Evolutionary conservation across 2,888 invertebrate species (phyloP).

Genomic region (Pedicia rivosa): DNA sequence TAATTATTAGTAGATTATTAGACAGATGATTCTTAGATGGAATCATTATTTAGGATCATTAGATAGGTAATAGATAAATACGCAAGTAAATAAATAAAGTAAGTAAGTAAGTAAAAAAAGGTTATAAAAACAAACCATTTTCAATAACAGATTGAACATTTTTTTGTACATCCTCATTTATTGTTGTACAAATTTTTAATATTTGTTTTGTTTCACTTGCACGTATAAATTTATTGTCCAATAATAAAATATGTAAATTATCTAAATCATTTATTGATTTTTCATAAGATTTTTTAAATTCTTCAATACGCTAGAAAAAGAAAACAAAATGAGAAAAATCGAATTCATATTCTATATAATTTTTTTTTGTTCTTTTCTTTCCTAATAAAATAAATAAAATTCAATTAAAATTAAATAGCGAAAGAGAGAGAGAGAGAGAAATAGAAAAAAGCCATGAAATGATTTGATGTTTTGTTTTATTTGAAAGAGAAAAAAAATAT

Average conservation of each 20-base stretch:
- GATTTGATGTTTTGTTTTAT: too few relatives aligned
- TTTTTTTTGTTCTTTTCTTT: background rate
- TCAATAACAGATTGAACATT: slow-evolving; percentile 33
- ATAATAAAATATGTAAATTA: slow-evolving; percentile 39
- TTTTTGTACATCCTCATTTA: slow-evolving; percentile 34
- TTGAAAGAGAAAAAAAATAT: too few relatives aligned
- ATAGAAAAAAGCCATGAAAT: too few relatives aligned
- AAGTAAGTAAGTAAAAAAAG: slow-evolving; percentile 1
- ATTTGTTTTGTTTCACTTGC: slow-evolving; percentile 40
- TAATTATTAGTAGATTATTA: too few relatives aligned
- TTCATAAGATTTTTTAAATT: slow-evolving; percentile 43
- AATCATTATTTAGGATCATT: too few relatives aligned
- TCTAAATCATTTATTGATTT: slow-evolving; percentile 43
- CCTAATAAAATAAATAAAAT: background rate
- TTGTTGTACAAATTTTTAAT: slow-evolving; percentile 36
- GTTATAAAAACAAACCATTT: slow-evolving; percentile 28
- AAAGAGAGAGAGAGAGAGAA: too few relatives aligned
- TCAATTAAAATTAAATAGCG: background rate
- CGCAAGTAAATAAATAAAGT: too few relatives aligned
- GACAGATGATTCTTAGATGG: too few relatives aligned
- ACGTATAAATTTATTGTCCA: slow-evolving; percentile 35
- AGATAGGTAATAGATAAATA: too few relatives aligned
- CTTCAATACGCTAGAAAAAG: slow-evolving; percentile 43
- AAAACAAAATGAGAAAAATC: slow-evolving; percentile 8
- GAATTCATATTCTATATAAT: background rate